Base-by-base conservation (phyloP, 2,888 invertebrate genomes). In the Acholoe squamosa region DNA sequence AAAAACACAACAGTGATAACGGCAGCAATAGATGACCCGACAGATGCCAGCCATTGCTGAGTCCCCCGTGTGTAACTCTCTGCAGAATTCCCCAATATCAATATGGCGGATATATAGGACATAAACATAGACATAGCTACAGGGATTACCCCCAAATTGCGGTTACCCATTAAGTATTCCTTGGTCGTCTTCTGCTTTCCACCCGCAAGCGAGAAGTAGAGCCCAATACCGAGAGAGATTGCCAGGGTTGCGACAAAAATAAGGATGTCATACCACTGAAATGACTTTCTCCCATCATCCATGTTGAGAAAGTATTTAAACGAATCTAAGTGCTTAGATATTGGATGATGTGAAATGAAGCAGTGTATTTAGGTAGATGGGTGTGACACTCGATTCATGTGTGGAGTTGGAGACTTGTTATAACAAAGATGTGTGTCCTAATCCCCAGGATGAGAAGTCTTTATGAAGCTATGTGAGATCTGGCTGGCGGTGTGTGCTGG, bases 61-160 rank as follows among this genome's bases (percentile, higher is more conserved):
- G 89, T 67, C 0, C 91, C 91, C n/a, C 71, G 51, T 28, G 51
- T 56, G 89, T 91, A 91, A 84, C 86, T 91, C 90, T 91, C 91
- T 5, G 91, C 91, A 12, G 91, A 90, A 34, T 91, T 91, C 25
- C 91, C 91, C 61, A 91, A 77, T 0, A 91, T 89, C 80, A 91
- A n/a, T 56, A 91, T 91, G 52, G 91, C 91, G 5, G 91, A 91
- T 19, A 91, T 91, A 43, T 91, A 91, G 7, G 90, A 90, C 91
- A 91, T 91, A 52, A 91, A 89, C 91, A 91, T 91, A 12, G 91
- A 91, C 61, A 91, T 51, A 16, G 91, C 89, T 0, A 91, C 91
- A 25, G 91, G 91, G 7, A 91, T 71, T 22, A 88, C 77, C 14
- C 77, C 77, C 89, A 91, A 51, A 19, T 54, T 84, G 1, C 91